These are phyloP conservation scores for Aurelia sp. DNA, from an alignment of 30 jellyfish, hydroid and myxozoan species.

Conservation along the genomic window DNA sequence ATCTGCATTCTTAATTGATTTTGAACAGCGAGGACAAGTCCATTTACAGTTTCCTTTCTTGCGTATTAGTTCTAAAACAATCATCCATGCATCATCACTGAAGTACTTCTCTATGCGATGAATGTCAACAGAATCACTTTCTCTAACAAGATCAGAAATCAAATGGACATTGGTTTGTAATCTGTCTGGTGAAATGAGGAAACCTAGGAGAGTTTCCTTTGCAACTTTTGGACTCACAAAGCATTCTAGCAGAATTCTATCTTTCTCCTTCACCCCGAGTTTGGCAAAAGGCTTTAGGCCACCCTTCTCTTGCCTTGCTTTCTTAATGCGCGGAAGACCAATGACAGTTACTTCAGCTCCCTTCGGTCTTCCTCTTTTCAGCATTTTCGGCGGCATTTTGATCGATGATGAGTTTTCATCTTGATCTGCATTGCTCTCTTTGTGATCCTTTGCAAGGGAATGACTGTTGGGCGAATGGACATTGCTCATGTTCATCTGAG, in stretches of 20 bases:
- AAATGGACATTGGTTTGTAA: slow-evolving; percentile 6
- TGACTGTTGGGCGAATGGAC: neutral
- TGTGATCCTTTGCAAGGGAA: neutral
- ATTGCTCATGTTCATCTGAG: neutral
- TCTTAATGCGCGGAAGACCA: slow-evolving; percentile 29
- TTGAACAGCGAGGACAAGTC: slow-evolving; percentile 4
- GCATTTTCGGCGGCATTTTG: slow-evolving; percentile 39
- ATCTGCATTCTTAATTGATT: neutral
- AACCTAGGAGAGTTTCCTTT: slow-evolving; percentile 15
- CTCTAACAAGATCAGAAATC: slow-evolving; percentile 19
- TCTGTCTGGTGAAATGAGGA: slow-evolving; percentile 7
- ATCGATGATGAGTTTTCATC: neutral
- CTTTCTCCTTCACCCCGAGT: slow-evolving; percentile 26
- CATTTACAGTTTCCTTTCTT: slow-evolving; percentile 28
- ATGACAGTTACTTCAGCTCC: slow-evolving; percentile 50
- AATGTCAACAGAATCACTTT: slow-evolving; percentile 5
- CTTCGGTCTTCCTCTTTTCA: slow-evolving; percentile 47
- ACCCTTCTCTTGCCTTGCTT: neutral
- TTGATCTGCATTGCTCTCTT: neutral
- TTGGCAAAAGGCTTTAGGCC: slow-evolving; percentile 26
- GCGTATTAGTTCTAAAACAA: neutral
- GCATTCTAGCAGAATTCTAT: slow-evolving; percentile 13
- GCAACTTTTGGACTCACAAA: slow-evolving; percentile 8
- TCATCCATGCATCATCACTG: slow-evolving; percentile 26
- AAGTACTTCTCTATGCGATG: slow-evolving; percentile 15